Evolutionary conservation across 2,113 vertebrate genomes (phyloP).

Genomic region (Callaeas wilsoni): DNA sequence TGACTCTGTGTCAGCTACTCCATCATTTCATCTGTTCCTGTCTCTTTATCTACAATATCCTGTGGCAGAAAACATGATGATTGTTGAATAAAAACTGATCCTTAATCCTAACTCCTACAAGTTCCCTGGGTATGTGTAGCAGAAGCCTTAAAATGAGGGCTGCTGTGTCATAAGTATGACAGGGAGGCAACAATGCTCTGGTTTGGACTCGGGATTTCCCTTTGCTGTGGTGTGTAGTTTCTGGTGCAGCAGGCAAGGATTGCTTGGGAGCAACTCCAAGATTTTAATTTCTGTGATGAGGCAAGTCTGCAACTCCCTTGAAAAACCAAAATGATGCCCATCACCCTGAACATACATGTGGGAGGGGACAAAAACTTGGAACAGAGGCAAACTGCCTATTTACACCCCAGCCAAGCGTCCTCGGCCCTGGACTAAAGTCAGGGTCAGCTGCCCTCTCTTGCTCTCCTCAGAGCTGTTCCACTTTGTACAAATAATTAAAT

Average conservation of each 20-base stretch:
- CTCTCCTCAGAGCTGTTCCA: not conserved
- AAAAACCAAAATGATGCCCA: not conserved
- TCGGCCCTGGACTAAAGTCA: not conserved
- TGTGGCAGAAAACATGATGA: not conserved
- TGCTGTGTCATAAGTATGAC: no score
- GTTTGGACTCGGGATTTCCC: not conserved
- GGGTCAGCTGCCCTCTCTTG: accelerated
- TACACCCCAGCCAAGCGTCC: not conserved
- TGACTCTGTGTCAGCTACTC: not conserved
- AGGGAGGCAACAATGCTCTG: not conserved
- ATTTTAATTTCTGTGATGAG: not conserved
- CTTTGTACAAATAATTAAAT: constrained; percentile 4
- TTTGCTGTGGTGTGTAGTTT: not conserved
- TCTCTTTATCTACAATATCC: not conserved
- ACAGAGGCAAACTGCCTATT: not conserved
- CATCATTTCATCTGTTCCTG: not conserved
- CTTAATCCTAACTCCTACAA: not conserved
- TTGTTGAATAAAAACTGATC: not conserved
- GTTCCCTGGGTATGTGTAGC: not conserved
- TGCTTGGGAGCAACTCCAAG: not conserved
- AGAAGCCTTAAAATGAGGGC: not conserved
- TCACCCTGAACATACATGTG: not conserved
- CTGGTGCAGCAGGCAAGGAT: not conserved
- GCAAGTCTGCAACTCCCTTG: not conserved
- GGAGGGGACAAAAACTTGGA: not conserved